These are phyloP conservation scores for Anagyrus pseudococci DNA, from an alignment of 2,888 invertebrate species.

Conservation along the genomic window DNA sequence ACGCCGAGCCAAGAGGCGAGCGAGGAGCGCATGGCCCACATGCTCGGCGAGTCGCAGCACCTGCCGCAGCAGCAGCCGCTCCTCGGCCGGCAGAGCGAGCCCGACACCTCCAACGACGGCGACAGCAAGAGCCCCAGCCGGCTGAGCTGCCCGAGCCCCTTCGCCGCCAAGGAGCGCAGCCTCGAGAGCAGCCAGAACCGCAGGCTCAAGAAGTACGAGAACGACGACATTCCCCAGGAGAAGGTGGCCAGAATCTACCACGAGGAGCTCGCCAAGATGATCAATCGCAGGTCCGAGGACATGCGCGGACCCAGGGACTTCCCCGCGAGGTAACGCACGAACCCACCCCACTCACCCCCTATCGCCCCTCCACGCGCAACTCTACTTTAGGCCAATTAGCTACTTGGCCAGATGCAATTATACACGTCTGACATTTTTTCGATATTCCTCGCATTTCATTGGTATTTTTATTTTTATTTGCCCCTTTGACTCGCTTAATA, in stretches of 20 bases:
- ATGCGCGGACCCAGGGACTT: conserved; percentile 78
- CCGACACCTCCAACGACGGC: conserved; percentile 67
- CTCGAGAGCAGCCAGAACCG: conserved; percentile 68
- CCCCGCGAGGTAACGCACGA: conserved; percentile 74
- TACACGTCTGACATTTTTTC: no score
- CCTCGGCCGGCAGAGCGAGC: conserved; percentile 35
- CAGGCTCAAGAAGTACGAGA: conserved; percentile 85
- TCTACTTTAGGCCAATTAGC: no score
- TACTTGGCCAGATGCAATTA: no score
- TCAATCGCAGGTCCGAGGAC: conserved; percentile 79
- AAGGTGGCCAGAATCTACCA: conserved; percentile 95
- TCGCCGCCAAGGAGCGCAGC: conserved; percentile 70
- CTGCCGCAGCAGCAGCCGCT: conserved; percentile 19
- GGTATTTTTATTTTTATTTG: no score
- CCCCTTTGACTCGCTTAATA: no score
- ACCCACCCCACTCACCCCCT: no score
- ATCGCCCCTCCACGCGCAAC: no score
- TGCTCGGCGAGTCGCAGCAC: conserved; percentile 80
- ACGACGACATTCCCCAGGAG: conserved; percentile 95
- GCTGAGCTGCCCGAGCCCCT: conserved; percentile 78
- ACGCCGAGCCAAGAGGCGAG: conserved; percentile 72
- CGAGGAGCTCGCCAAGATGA: conserved; percentile 92
- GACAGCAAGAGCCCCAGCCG: conserved; percentile 81
- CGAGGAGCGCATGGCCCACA: conserved; percentile 92
- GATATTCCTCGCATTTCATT: no score